phyloP scores from a whole-genome alignment of 2,113 vertebrate species.

The Embiotoca jacksoni region DNA sequence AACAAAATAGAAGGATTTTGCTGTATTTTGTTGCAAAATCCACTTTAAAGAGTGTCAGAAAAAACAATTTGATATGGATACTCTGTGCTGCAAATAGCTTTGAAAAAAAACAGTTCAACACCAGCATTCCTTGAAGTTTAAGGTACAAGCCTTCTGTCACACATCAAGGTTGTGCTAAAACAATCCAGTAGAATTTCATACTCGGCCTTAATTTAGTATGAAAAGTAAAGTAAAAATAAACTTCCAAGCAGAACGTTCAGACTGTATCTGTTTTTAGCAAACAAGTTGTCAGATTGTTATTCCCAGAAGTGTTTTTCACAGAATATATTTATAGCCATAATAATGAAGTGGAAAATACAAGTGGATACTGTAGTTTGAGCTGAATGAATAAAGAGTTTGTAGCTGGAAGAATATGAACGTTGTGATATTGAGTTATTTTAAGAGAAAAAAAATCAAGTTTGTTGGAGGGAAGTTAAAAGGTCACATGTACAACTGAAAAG shows the following conservation, averaged over 20 bases:
- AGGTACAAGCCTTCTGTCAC: slow-evolving; percentile 34
- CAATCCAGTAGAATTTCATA: slow-evolving; percentile 32
- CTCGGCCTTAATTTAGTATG: slow-evolving; percentile 7
- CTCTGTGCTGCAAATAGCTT: neutral
- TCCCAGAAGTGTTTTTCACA: slow-evolving; percentile 20
- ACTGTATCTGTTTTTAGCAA: slow-evolving; percentile 34
- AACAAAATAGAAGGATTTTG: neutral
- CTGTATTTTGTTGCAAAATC: neutral
- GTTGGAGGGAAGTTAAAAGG: slow-evolving; percentile 27
- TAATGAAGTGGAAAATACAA: slow-evolving; percentile 14
- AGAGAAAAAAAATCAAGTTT: slow-evolving; percentile 9
- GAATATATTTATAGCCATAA: slow-evolving; percentile 40
- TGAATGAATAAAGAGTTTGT: slow-evolving; percentile 28
- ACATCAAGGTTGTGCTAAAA: slow-evolving; percentile 47
- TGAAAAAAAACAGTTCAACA: neutral
- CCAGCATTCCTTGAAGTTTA: neutral
- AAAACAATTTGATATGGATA: no score
- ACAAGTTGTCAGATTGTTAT: slow-evolving; percentile 34
- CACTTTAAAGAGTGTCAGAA: neutral
- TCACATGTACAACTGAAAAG: slow-evolving; percentile 13
- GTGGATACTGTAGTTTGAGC: slow-evolving; percentile 27
- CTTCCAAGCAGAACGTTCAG: slow-evolving; percentile 38
- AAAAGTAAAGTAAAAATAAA: slow-evolving; percentile 60
- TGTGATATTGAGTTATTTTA: slow-evolving; percentile 37
- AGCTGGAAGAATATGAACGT: slow-evolving; percentile 11